Percentiles rank a stretch among this genome's conserved stretches.
Evolutionary conservation across 1,140 invertebrate species (phyloP).

Genomic region (Elymnias hypermnestra): DNA sequence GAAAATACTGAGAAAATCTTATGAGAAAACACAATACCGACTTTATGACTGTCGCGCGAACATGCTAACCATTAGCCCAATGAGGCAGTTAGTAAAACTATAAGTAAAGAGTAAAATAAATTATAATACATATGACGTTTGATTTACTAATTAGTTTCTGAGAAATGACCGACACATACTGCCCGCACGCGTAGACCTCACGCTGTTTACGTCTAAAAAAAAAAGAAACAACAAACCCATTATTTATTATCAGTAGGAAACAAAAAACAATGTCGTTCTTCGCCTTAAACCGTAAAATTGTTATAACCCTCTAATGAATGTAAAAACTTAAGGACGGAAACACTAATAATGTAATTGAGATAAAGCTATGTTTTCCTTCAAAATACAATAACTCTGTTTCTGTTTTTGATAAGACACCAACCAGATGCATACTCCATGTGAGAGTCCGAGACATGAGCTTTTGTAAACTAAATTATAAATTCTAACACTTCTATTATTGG

Average conservation of each 20-base stretch:
- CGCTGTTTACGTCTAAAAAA: slow-evolving; percentile 1
- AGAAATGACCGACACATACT: background rate
- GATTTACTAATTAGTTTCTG: background rate
- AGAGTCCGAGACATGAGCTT: slow-evolving; percentile 18
- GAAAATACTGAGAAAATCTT: too few relatives aligned
- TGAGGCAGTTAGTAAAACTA: too few relatives aligned
- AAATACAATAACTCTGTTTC: slow-evolving; percentile 53
- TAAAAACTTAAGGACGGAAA: slow-evolving; percentile 59
- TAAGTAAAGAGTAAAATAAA: too few relatives aligned
- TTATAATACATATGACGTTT: too few relatives aligned
- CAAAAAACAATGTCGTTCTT: slow-evolving; percentile 36
- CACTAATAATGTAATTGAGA: slow-evolving; percentile 40
- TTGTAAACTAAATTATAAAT: too few relatives aligned
- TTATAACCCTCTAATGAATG: slow-evolving; percentile 36
- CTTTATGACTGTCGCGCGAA: too few relatives aligned
- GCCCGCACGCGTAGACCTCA: slow-evolving; percentile 8
- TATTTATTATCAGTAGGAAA: slow-evolving; percentile 37
- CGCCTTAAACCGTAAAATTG: slow-evolving; percentile 34
- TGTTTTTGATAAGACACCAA: slow-evolving; percentile 52
- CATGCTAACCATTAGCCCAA: too few relatives aligned
- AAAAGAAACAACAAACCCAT: slow-evolving; percentile 17
- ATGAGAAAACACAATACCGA: too few relatives aligned
- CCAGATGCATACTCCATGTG: slow-evolving; percentile 45
- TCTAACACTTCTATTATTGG: too few relatives aligned
- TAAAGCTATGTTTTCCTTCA: slow-evolving; percentile 61